Conservation (phyloP, 1,140 invertebrate genomes). For the Zaprionus lachaisei region DNA sequence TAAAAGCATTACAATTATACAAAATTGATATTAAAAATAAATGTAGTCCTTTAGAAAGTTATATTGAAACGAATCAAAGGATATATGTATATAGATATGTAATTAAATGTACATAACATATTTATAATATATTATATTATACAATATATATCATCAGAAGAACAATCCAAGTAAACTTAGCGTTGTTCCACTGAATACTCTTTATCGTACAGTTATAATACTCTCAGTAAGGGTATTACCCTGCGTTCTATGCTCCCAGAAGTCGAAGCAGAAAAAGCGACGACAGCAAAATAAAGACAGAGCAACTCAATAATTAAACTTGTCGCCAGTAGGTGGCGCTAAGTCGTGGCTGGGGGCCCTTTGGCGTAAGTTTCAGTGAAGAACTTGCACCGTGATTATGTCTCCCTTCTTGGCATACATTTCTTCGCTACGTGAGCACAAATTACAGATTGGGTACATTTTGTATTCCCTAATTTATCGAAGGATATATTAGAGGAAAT, state of each 20-base stretch:
- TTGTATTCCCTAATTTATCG: background rate
- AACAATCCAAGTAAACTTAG: too few relatives aligned
- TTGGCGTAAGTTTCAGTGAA: constrained; percentile 32
- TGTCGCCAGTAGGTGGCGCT: constrained; percentile 45
- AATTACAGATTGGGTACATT: constrained; percentile 1
- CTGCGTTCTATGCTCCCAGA: constrained; percentile 1
- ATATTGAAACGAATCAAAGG: too few relatives aligned
- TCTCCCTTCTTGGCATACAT: background rate
- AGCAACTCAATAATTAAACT: constrained; percentile 71
- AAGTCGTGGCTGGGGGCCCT: background rate
- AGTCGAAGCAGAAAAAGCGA: constrained; percentile 9
- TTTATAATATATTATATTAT: too few relatives aligned
- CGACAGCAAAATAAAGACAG: constrained; percentile 28
- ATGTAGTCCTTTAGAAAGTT: too few relatives aligned
- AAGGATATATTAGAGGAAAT: background rate
- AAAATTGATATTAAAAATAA: too few relatives aligned
- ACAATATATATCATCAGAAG: too few relatives aligned
- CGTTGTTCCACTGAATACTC: background rate
- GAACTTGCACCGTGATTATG: constrained; percentile 18
- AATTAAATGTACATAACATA: too few relatives aligned
- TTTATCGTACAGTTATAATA: background rate
- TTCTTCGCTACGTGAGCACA: constrained; percentile 1
- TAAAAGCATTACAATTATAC: too few relatives aligned
- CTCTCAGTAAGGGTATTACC: background rate
- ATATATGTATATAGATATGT: too few relatives aligned